phyloP scores from a whole-genome alignment of 2,888 invertebrate genomes.

The Agrenia bidenticulata region DNA sequence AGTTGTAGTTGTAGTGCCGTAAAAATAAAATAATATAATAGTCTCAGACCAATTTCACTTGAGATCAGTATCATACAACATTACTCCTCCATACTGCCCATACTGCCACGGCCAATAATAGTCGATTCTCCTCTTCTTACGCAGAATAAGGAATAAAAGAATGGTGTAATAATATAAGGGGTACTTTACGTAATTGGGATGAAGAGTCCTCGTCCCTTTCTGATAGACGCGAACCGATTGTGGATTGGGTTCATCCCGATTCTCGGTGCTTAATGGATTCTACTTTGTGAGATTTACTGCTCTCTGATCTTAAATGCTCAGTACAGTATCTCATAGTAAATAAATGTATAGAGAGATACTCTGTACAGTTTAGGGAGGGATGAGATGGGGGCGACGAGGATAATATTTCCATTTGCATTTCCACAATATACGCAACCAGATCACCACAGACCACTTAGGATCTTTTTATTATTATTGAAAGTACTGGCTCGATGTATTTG shows the following conservation, averaged over 20 bases:
- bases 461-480: no score
- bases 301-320: conserved; percentile 2
- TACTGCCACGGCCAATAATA: no score
- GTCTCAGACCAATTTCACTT: conserved; percentile 3
- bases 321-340: no score
- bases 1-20: not conserved
- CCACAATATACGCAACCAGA: no score
- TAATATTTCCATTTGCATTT: no score
- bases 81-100: no score
- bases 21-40: not conserved
- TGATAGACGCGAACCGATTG: not conserved
- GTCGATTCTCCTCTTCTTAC: not conserved
- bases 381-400: no score
- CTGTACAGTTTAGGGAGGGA: no score
- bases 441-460: no score
- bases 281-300: conserved; percentile 2
- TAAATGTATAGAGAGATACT: no score
- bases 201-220: not conserved
- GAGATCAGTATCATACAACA: not conserved
- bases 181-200: conserved; percentile 18
- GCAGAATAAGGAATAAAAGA: not conserved
- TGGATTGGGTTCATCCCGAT: not conserved
- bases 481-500: no score
- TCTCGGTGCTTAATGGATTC: conserved; percentile 4
- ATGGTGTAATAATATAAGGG: not conserved